Percentiles rank a stretch among this genome's conserved stretches.
Evolutionary conservation across 2,797 vertebrate genomes (phyloP).

Genomic region (Garrulus glandarius): DNA sequence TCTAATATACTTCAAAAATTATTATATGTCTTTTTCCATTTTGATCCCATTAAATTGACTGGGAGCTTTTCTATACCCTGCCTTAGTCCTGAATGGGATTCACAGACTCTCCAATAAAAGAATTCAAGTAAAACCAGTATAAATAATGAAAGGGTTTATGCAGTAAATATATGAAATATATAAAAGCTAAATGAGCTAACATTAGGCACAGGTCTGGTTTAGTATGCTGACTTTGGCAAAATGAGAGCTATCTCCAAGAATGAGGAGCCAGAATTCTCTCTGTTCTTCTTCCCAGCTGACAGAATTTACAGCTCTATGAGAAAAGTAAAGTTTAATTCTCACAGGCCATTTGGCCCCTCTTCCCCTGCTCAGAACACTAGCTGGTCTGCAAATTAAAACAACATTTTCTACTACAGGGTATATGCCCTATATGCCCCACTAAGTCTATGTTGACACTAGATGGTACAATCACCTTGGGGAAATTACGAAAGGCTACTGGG

Average conservation of each 20-base stretch:
- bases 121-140: background rate
- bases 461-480: background rate
- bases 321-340: background rate
- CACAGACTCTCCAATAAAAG: background rate
- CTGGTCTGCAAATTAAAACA: background rate
- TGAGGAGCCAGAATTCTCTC: background rate
- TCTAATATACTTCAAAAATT: background rate
- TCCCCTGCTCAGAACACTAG: background rate
- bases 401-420: background rate
- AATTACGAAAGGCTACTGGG: background rate
- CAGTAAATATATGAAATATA: background rate
- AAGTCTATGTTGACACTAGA: background rate
- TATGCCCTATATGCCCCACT: background rate
- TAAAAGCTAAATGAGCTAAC: background rate
- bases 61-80: background rate
- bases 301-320: background rate
- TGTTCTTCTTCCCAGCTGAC: background rate
- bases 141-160: background rate
- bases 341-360: accelerated
- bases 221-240: background rate
- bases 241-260: background rate
- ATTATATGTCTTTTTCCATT: background rate
- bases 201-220: background rate
- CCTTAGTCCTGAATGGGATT: background rate
- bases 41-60: background rate